phyloP scores from a whole-genome alignment of 1,140 invertebrate species.

The Trinorchestia longiramus region DNA sequence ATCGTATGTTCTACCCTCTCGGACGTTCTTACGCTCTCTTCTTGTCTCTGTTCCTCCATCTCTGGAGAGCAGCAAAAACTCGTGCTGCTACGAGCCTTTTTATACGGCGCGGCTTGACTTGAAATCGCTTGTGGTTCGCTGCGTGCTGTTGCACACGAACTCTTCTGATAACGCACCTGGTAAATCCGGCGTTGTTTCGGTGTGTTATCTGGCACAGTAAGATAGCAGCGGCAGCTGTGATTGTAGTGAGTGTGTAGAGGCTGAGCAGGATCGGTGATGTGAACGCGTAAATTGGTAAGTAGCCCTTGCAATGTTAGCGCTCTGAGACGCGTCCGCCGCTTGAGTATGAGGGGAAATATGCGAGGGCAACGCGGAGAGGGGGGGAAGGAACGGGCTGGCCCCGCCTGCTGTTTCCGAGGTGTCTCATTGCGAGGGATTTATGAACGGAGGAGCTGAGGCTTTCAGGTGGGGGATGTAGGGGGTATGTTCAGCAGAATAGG shows the following conservation, averaged over 20 bases:
- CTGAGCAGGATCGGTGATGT: neutral
- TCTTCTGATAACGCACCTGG: neutral
- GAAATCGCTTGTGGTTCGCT: neutral
- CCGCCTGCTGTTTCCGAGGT: constrained; percentile 54
- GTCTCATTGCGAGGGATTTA: constrained; percentile 55
- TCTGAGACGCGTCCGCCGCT: neutral
- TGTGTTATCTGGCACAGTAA: neutral
- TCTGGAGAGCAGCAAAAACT: constrained; percentile 28
- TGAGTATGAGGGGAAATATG: constrained; percentile 48
- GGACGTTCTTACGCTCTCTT: neutral
- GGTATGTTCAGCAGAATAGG: neutral
- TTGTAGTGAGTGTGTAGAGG: neutral
- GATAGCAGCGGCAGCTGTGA: neutral
- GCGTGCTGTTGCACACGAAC: neutral
- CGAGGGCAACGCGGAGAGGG: constrained; percentile 34
- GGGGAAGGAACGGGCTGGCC: neutral
- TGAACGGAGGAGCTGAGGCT: constrained; percentile 36
- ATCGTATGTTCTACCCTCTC: neutral
- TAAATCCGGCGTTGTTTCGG: neutral
- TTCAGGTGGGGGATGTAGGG: neutral
- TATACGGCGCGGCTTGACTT: neutral
- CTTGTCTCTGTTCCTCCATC: neutral
- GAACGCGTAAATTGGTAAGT: neutral
- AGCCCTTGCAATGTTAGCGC: neutral
- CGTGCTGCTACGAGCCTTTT: constrained; percentile 13